Evolutionary conservation across 1,140 invertebrate genomes (phyloP).

Genomic region (Lordiphosa mommai): DNA sequence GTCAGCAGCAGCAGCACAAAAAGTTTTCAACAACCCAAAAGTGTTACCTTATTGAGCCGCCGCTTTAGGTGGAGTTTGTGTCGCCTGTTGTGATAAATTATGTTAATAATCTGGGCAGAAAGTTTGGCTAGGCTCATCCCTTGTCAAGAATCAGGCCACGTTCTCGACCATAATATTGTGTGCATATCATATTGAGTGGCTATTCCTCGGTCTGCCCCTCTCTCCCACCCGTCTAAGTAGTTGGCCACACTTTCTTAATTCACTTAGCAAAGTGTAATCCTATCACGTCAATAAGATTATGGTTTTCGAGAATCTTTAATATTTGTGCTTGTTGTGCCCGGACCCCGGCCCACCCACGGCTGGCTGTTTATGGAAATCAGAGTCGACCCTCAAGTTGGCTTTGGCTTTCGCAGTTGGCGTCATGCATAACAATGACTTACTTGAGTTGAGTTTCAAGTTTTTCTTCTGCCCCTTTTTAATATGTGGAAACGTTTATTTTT

Average conservation of each 20-base stretch:
- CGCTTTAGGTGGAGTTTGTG: conserved; percentile 36
- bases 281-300: conserved; percentile 79
- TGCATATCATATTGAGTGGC: conserved; percentile 70
- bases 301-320: conserved; percentile 76
- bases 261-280: conserved; percentile 79
- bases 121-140: conserved; percentile 44
- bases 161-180: conserved; percentile 69
- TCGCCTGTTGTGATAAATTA: conserved; percentile 72
- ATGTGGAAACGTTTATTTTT: conserved; percentile 55
- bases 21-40: conserved; percentile 32
- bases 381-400: conserved; percentile 37
- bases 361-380: conserved; percentile 68
- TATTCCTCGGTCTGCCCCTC: conserved; percentile 27
- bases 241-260: conserved; percentile 61
- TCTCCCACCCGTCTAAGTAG: conserved; percentile 3
- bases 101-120: conserved; percentile 61
- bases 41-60: conserved; percentile 71
- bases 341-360: neutral
- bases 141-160: conserved; percentile 68
- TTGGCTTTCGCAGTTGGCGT: conserved; percentile 52
- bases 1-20: conserved; percentile 8
- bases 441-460: conserved; percentile 33
- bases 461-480: conserved; percentile 52
- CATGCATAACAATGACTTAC: conserved; percentile 76
- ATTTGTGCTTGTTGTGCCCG: conserved; percentile 48